These are phyloP conservation scores for Agonopterix subpropinquella DNA, from an alignment of 2,888 invertebrate genomes.

Conservation along the genomic window DNA sequence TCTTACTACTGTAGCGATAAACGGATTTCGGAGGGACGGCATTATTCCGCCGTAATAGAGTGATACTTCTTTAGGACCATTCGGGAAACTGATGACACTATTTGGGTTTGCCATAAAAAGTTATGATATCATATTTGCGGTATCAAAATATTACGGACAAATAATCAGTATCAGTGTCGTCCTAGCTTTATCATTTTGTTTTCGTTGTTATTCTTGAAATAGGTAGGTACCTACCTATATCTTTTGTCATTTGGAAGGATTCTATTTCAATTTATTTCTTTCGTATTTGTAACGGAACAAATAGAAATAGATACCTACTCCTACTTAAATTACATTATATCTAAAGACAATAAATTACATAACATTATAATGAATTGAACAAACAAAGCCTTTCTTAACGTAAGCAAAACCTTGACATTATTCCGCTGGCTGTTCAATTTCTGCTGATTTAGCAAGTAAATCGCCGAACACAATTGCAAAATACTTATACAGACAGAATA, in stretches of 20 bases:
- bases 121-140: slow-evolving; percentile 60
- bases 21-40: slow-evolving; percentile 57
- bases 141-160: slow-evolving; percentile 58
- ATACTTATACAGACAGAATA: background rate
- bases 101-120: slow-evolving; percentile 68
- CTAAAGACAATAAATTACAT: background rate
- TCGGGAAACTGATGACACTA: slow-evolving; percentile 62
- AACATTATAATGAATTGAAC: background rate
- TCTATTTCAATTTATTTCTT: too few species aligned
- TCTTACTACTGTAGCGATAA: slow-evolving; percentile 57
- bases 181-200: background rate
- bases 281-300: background rate
- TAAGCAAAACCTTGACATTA: slow-evolving; percentile 8
- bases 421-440: background rate
- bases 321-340: background rate
- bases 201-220: background rate
- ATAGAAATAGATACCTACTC: background rate
- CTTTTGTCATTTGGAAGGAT: too few species aligned
- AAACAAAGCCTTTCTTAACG: background rate
- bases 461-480: too few species aligned
- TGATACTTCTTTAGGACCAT: slow-evolving; percentile 59
- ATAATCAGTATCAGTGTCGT: slow-evolving; percentile 28
- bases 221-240: too few species aligned
- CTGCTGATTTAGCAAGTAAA: background rate
- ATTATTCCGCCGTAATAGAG: slow-evolving; percentile 58